These are phyloP conservation scores for Xestia rhomboidea DNA, from an alignment of 2,888 invertebrate species.

Conservation along the genomic window DNA sequence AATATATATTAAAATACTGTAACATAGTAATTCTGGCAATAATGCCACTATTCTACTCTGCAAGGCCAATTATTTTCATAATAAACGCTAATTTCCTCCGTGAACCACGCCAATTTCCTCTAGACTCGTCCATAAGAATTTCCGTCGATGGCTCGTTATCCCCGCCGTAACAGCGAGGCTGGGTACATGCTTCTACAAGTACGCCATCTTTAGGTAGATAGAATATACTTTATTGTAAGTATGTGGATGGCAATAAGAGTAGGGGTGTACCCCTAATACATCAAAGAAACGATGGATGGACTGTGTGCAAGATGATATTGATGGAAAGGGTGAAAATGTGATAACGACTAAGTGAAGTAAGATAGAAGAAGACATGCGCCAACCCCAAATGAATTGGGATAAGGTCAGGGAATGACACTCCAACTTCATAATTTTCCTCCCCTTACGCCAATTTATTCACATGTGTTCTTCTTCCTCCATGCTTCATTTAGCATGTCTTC, in stretches of 20 bases:
- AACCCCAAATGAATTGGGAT: too few species aligned
- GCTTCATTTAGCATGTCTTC: too few species aligned
- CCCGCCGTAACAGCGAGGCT: neutral
- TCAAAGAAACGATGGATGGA: neutral
- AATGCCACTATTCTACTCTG: neutral
- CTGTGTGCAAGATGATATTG: neutral
- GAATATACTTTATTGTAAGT: neutral
- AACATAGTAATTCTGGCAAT: neutral
- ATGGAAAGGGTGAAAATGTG: neutral
- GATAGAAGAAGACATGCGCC: too few species aligned
- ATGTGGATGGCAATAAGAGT: neutral
- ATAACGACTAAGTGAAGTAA: too few species aligned
- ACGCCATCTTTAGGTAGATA: neutral
- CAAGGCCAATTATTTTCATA: conserved; percentile 7
- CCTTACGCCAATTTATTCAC: too few species aligned
- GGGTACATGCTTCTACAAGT: neutral
- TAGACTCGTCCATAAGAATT: conserved; percentile 10
- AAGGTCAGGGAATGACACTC: too few species aligned
- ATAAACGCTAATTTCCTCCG: conserved; percentile 20
- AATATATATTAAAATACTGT: neutral
- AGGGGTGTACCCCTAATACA: too few species aligned
- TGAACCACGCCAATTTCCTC: conserved; percentile 7
- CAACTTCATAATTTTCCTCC: too few species aligned
- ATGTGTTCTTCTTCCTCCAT: too few species aligned
- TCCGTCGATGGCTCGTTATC: conserved; percentile 2